A percentile compares a stretch with the other conserved stretches of the same genome.
Conservation (phyloP, 2,113 vertebrate species). For the Gallinago undulata region DNA sequence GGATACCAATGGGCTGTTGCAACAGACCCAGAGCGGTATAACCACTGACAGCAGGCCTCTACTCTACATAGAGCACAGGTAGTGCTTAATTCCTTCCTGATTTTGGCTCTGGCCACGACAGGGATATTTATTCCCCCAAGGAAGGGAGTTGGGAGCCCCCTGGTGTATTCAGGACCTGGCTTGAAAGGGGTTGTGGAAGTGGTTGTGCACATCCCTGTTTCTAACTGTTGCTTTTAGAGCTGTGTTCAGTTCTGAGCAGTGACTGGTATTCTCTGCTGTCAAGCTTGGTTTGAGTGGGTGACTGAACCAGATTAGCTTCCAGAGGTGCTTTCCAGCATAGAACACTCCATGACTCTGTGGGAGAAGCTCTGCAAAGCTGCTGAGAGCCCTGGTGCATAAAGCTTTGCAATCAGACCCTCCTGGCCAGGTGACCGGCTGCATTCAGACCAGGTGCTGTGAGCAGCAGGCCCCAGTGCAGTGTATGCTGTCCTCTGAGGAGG, state of each 20-base stretch:
- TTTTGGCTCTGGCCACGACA: not conserved
- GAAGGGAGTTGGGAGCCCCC: not conserved
- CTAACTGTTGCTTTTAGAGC: fast-evolving
- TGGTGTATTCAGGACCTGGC: fast-evolving
- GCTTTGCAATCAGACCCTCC: not conserved
- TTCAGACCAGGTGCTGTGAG: not conserved
- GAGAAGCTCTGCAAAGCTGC: not conserved
- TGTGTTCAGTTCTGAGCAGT: not conserved
- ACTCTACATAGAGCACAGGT: constrained; percentile 94
- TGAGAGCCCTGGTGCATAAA: not conserved
- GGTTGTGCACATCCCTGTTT: not conserved
- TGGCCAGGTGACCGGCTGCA: not conserved
- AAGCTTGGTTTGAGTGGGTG: not conserved
- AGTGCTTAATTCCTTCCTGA: not conserved
- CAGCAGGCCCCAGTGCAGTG: not conserved
- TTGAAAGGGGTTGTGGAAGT: not conserved
- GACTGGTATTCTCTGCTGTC: not conserved
- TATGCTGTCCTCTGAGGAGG: too few species aligned
- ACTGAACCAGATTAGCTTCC: not conserved
- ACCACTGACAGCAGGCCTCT: constrained; percentile 75
- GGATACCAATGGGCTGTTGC: constrained; percentile 69
- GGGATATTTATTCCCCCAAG: fast-evolving
- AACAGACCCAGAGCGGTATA: constrained; percentile 70
- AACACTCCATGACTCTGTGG: not conserved
- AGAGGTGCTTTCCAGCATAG: not conserved